These are phyloP conservation scores for Mesocricetus auratus DNA, from an alignment of 2,113 vertebrate genomes.

Conservation along the genomic window DNA sequence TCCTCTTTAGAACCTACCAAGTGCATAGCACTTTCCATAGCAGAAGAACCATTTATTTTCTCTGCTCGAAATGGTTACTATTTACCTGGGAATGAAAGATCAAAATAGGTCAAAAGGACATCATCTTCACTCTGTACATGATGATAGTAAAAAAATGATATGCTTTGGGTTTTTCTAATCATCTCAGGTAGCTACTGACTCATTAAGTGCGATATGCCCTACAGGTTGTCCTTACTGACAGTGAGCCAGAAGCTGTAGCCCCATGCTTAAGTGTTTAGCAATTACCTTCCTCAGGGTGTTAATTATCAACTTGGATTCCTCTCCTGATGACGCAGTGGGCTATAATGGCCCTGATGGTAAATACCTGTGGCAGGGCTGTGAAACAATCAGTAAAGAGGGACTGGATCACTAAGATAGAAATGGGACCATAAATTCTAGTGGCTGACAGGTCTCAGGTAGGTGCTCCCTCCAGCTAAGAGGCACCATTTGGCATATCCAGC, in stretches of 20 bases:
- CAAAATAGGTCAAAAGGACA: constrained; percentile 72
- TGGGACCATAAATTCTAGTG: constrained; percentile 78
- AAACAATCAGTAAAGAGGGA: constrained; percentile 71
- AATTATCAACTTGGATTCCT: constrained; percentile 81
- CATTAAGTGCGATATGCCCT: constrained; percentile 70
- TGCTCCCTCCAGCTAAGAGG: constrained; percentile 62
- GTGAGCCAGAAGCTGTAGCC: constrained; percentile 71
- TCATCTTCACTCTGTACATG: constrained; percentile 52
- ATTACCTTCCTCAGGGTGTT: constrained; percentile 72
- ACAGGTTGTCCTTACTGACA: constrained; percentile 72
- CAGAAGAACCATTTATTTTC: constrained; percentile 53
- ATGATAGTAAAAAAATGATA: constrained; percentile 71
- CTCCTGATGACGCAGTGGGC: constrained; percentile 74
- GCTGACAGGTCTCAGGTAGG: constrained; percentile 73
- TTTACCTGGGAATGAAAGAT: constrained; percentile 65
- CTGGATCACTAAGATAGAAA: constrained; percentile 76
- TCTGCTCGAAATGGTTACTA: constrained; percentile 48
- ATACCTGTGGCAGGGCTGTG: constrained; percentile 66
- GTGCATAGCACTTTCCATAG: constrained; percentile 28
- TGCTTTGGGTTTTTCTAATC: constrained; percentile 73
- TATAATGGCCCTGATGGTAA: constrained; percentile 77
- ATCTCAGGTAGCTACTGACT: constrained; percentile 66
- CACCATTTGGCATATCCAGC: constrained; percentile 73
- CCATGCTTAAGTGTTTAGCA: constrained; percentile 71
- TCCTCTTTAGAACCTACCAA: constrained; percentile 6